phyloP scores from a whole-genome alignment of 2,797 vertebrate species.

The Sebastes cheni region DNA sequence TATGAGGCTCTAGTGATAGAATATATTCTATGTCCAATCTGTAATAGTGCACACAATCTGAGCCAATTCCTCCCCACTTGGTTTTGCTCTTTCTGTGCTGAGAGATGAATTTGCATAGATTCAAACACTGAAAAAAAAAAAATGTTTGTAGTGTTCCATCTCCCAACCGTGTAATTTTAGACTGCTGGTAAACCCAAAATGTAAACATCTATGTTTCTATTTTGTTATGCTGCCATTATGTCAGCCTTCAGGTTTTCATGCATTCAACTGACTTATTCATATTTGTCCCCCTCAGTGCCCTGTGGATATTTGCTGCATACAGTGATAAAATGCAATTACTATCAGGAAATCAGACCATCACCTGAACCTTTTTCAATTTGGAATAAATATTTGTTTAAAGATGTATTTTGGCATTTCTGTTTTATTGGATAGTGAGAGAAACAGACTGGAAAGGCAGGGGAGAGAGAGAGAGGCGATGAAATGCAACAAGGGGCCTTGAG shows the following conservation, averaged over 20 bases:
- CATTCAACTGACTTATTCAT: conserved; percentile 18
- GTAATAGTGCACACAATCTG: not conserved
- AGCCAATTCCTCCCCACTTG: not conserved
- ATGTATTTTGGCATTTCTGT: not conserved
- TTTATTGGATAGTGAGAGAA: not conserved
- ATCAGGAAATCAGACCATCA: not conserved
- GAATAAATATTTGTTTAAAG: not conserved
- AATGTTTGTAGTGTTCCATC: conserved; percentile 5
- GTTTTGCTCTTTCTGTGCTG: conserved; percentile 2
- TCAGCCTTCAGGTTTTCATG: conserved; percentile 4
- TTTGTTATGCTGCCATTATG: conserved; percentile 8
- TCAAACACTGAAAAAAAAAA: not conserved
- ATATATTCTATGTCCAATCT: conserved; percentile 1
- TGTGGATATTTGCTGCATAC: conserved; percentile 3
- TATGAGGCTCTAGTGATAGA: not conserved
- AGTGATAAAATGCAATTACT: conserved; percentile 1
- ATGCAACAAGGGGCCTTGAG: not conserved
- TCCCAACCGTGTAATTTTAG: conserved; percentile 13
- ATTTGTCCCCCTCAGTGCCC: not conserved
- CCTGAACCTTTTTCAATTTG: not conserved
- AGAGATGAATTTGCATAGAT: conserved; percentile 21
- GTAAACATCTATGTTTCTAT: conserved; percentile 19
- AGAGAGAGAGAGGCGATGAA: not conserved
- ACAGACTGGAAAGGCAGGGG: not conserved
- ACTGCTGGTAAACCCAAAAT: conserved; percentile 30